Percentiles rank a stretch among this genome's conserved stretches.
phyloP scores from a whole-genome alignment of 2,113 vertebrate genomes.

The Clinocottus analis region DNA sequence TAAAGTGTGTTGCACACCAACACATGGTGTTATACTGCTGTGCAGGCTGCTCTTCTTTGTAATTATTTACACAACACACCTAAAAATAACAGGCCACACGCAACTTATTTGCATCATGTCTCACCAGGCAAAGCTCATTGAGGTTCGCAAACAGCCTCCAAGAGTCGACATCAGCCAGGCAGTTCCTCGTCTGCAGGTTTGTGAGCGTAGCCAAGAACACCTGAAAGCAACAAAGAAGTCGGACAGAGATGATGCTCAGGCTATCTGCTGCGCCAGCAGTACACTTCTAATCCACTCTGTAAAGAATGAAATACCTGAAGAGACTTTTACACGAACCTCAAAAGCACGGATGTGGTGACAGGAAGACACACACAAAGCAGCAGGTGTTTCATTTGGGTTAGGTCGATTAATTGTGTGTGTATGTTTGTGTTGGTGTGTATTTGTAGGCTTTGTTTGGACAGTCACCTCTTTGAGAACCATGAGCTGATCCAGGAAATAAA shows the following conservation, averaged over 20 bases:
- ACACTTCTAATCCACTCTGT: slow-evolving; percentile 38
- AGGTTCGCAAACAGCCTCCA: slow-evolving; percentile 92
- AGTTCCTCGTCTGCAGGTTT: slow-evolving; percentile 85
- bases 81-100: background rate
- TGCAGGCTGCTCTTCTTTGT: slow-evolving; percentile 5
- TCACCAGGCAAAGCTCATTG: slow-evolving; percentile 91
- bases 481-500: slow-evolving; percentile 94
- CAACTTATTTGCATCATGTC: slow-evolving; percentile 45
- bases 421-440: background rate
- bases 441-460: slow-evolving; percentile 5
- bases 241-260: slow-evolving; percentile 22
- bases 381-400: slow-evolving; percentile 58
- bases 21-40: background rate
- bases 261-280: slow-evolving; percentile 16
- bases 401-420: slow-evolving; percentile 42
- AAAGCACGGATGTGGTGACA: slow-evolving; percentile 27
- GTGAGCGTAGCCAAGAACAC: slow-evolving; percentile 88
- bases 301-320: slow-evolving; percentile 25
- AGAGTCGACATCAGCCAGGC: slow-evolving; percentile 87
- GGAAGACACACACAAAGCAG: slow-evolving; percentile 49
- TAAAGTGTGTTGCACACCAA: background rate
- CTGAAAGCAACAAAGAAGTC: slow-evolving; percentile 76
- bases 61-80: slow-evolving; percentile 10
- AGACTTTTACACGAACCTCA: slow-evolving; percentile 27
- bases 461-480: slow-evolving; percentile 92